Conservation (phyloP, 2,113 vertebrate genomes). For the Scalopus aquaticus region DNA sequence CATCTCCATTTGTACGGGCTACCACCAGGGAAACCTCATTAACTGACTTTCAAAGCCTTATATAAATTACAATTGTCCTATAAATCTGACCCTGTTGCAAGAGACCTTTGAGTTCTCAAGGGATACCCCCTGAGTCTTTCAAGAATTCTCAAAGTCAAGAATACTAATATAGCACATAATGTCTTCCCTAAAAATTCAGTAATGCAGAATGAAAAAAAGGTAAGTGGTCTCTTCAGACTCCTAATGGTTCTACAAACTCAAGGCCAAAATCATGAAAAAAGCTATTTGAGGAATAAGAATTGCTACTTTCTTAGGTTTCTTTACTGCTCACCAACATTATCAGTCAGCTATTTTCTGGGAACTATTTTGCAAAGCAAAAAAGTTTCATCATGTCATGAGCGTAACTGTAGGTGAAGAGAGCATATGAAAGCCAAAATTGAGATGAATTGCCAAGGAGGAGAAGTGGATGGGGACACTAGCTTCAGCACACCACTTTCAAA, state of each 20-base stretch:
- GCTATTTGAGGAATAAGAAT: background rate
- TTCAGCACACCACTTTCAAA: background rate
- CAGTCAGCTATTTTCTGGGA: conserved; percentile 13
- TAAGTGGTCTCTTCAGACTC: conserved; percentile 15
- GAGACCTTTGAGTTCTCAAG: conserved; percentile 29
- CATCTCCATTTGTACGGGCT: conserved; percentile 34
- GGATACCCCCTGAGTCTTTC: background rate
- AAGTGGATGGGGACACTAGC: background rate
- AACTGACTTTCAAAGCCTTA: conserved; percentile 47
- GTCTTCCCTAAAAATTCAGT: conserved; percentile 47
- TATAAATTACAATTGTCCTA: conserved; percentile 15
- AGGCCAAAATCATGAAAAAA: conserved; percentile 30
- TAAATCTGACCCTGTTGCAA: conserved; percentile 29
- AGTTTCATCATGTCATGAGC: background rate
- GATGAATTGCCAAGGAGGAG: background rate
- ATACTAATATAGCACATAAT: conserved; percentile 21
- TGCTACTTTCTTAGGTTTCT: background rate
- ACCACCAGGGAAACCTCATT: conserved; percentile 38
- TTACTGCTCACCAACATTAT: background rate
- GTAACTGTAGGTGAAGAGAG: background rate
- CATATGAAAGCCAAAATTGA: background rate
- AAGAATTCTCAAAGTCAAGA: conserved; percentile 62
- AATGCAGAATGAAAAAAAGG: background rate
- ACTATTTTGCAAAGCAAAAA: conserved; percentile 20
- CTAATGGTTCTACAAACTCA: background rate